These are phyloP conservation scores for Etheostoma nigrum DNA, from an alignment of 2,797 vertebrate species.

Conservation along the genomic window DNA sequence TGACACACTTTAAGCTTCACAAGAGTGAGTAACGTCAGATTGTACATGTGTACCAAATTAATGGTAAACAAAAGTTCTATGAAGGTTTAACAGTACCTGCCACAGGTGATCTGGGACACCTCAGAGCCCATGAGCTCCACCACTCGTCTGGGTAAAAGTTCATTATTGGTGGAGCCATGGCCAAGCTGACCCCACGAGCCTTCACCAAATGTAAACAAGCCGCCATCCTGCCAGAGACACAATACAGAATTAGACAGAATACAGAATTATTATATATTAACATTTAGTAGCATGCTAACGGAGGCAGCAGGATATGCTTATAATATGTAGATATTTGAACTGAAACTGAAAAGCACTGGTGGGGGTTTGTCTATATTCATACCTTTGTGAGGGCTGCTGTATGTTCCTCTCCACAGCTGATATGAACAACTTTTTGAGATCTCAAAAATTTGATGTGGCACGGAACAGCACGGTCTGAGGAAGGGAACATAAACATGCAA, in stretches of 20 bases:
- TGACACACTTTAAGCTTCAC: background rate
- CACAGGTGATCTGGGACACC: constrained; percentile 93
- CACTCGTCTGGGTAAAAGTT: constrained; percentile 91
- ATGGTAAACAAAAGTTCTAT: background rate
- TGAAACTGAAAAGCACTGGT: background rate
- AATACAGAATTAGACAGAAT: background rate
- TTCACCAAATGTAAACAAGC: constrained; percentile 93
- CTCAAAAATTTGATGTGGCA: constrained; percentile 96
- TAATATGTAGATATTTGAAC: background rate
- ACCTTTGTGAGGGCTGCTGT: constrained; percentile 98
- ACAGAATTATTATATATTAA: background rate
- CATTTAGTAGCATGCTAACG: background rate
- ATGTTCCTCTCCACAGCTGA: constrained; percentile 96
- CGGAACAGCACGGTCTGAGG: constrained; percentile 92
- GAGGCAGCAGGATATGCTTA: background rate
- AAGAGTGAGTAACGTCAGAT: background rate
- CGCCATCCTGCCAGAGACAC: constrained; percentile 86
- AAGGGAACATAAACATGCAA: background rate
- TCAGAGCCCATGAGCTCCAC: constrained; percentile 94
- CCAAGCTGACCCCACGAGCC: constrained; percentile 92
- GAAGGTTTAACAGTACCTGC: constrained; percentile 80
- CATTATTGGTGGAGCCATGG: constrained; percentile 90
- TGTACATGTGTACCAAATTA: background rate
- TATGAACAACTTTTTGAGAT: constrained; percentile 96
- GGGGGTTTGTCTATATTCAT: constrained; percentile 9